These are phyloP conservation scores for Ameiurus melas DNA, from an alignment of 2,113 vertebrate species.

Conservation along the genomic window DNA sequence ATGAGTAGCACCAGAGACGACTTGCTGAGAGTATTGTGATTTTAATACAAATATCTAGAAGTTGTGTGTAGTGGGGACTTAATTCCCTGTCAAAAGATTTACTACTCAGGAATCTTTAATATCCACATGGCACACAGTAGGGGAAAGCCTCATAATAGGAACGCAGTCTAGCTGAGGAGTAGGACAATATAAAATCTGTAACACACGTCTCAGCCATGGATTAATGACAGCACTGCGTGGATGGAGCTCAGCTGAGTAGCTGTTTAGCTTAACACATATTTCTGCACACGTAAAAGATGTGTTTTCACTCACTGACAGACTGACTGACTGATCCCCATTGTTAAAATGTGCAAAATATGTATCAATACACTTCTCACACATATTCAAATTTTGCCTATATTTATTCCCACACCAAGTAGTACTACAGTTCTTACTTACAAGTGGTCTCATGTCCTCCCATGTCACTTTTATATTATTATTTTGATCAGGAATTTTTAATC, in stretches of 20 bases:
- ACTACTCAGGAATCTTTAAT: constrained; percentile 56
- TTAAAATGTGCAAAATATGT: background rate
- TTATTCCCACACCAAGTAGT: background rate
- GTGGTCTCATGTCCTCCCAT: no score
- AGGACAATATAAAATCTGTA: constrained; percentile 28
- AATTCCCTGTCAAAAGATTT: constrained; percentile 60
- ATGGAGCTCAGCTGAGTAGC: constrained; percentile 9
- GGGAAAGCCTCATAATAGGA: constrained; percentile 45
- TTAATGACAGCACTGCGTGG: constrained; percentile 22
- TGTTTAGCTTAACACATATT: constrained; percentile 27
- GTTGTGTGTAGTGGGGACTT: constrained; percentile 56
- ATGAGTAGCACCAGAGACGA: constrained; percentile 45
- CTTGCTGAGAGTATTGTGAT: constrained; percentile 44
- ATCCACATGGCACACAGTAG: constrained; percentile 52
- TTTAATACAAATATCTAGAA: constrained; percentile 62
- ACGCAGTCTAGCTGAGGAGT: constrained; percentile 24
- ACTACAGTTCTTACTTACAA: background rate
- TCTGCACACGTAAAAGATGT: background rate
- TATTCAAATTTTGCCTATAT: background rate
- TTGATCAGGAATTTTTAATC: background rate
- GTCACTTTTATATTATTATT: background rate
- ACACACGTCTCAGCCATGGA: constrained; percentile 28
- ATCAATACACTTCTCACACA: background rate
- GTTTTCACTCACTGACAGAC: background rate
- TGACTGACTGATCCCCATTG: background rate